Base-by-base conservation (phyloP, 2,113 vertebrate genomes). In the Erythrocebus patas region DNA sequence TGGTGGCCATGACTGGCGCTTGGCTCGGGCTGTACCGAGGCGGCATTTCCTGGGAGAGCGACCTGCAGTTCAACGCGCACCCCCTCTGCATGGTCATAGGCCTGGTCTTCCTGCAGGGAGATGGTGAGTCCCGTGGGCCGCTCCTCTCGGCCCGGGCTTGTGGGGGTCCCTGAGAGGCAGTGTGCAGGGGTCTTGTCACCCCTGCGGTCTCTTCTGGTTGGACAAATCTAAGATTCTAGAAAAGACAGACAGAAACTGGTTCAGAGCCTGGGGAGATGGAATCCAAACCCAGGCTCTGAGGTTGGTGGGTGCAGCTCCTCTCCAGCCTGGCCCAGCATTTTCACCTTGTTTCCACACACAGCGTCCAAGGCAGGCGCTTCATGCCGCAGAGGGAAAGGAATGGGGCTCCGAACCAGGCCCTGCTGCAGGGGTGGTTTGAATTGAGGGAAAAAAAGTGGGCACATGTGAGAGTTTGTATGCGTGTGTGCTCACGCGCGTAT, bases 21-120 rank as follows among this genome's bases (percentile, higher is more conserved):
- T 99, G 99, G 99, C 99, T 99, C 97, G 99, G 99, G 43, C 98
- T 99, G 30, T 99, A 99, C 97, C 98, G 96, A 17, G 99, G 99
- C 0, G 99, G 99, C 13, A 99, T 99, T 27, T 99, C 98, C 87
- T 99, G 99, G 99, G 98, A 99, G n/a, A 98, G 99, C 68, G 8
- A 86, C 0, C 98, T 98, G n/a, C 98, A 99, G 98, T 99, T 99
- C 93, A 99, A 99, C 27, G 95, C 99, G 52, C 99, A 99, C 91
- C 99, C 99, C 0, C 99, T 99, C 18, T 99, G 99, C 98, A 99
- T 99, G 99, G 98, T 99, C 96, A 98, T 99, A 85, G 99, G 99
- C 5, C 98, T 99, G 98, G 98, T 99, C 68, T 99, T 99, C 98
- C 98, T 99, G 38, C 99, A 99, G 1, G 99, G 99, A 1, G 99